Percentiles rank a stretch among this genome's conserved stretches.
phyloP scores from a whole-genome alignment of 2,888 invertebrate species.

The Norana najaformis region DNA sequence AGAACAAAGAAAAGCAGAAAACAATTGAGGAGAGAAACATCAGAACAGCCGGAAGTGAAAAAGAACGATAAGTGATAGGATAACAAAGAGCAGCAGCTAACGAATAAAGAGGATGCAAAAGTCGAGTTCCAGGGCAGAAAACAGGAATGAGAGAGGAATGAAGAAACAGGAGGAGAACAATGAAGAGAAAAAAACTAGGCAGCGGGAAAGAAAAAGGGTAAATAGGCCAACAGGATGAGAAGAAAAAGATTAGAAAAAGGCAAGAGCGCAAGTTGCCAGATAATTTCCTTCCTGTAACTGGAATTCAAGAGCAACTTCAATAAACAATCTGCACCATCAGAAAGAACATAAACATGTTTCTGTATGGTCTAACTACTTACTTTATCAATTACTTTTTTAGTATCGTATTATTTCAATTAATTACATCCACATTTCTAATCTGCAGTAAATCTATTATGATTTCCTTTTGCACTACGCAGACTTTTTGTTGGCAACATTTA shows the following conservation, averaged over 20 bases:
- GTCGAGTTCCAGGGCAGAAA: background rate
- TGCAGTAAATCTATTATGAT: too few relatives aligned
- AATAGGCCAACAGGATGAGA: background rate
- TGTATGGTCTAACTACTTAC: too few relatives aligned
- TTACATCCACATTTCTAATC: too few relatives aligned
- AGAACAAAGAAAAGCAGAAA: background rate
- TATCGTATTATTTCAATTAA: too few relatives aligned
- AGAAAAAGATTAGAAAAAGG: background rate
- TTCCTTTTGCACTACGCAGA: too few relatives aligned
- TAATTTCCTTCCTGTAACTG: background rate
- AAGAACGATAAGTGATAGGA: background rate
- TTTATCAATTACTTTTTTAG: too few relatives aligned
- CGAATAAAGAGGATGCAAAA: background rate
- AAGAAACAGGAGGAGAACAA: background rate
- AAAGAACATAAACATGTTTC: too few relatives aligned
- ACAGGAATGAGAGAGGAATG: background rate
- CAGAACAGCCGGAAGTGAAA: too few relatives aligned
- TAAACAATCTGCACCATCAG: too few relatives aligned
- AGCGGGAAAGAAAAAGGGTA: too few relatives aligned
- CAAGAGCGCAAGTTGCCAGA: background rate
- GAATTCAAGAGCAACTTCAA: background rate
- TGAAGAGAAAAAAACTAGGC: background rate
- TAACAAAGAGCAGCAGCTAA: background rate
- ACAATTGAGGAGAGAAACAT: too few relatives aligned
- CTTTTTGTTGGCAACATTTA: too few relatives aligned